Conservation (phyloP, 2,888 invertebrate genomes). For the Clostera curtula region DNA sequence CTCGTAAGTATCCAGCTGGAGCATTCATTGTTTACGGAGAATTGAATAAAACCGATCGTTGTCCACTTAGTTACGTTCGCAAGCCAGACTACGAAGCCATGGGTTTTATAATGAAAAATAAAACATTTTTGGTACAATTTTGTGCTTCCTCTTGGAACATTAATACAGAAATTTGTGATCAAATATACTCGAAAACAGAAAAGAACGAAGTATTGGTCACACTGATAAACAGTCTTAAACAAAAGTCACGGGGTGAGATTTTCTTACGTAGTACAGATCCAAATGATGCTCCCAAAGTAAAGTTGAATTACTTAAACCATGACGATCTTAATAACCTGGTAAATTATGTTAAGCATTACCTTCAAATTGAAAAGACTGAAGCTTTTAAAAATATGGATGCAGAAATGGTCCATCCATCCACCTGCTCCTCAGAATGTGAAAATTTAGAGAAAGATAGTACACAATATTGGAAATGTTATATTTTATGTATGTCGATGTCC, state of each 20-base stretch:
- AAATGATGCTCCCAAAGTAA: slow-evolving; percentile 13
- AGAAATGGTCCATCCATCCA: too few relatives aligned
- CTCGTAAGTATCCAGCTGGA: slow-evolving; percentile 3
- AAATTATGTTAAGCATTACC: too few relatives aligned
- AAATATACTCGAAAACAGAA: not conserved
- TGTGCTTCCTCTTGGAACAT: slow-evolving; percentile 9
- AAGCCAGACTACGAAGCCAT: slow-evolving; percentile 15
- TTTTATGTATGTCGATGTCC: too few relatives aligned
- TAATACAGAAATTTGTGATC: slow-evolving; percentile 11
- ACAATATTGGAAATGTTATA: too few relatives aligned
- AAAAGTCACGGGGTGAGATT: slow-evolving; percentile 15
- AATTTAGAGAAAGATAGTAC: too few relatives aligned
- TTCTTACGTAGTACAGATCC: slow-evolving; percentile 9
- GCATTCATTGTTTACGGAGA: slow-evolving; percentile 9
- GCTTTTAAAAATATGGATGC: too few relatives aligned
- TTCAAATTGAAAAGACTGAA: too few relatives aligned
- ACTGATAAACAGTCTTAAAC: slow-evolving; percentile 9
- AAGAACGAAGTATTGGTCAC: slow-evolving; percentile 8
- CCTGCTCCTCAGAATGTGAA: too few relatives aligned
- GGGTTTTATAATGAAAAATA: slow-evolving; percentile 5
- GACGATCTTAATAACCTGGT: too few relatives aligned
- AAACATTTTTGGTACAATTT: slow-evolving; percentile 7
- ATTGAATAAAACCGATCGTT: slow-evolving; percentile 11
- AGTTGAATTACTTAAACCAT: too few relatives aligned
- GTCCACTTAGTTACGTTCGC: too few relatives aligned